Conservation (phyloP, 1,140 invertebrate genomes). For the Brachionus calyciflorus region DNA sequence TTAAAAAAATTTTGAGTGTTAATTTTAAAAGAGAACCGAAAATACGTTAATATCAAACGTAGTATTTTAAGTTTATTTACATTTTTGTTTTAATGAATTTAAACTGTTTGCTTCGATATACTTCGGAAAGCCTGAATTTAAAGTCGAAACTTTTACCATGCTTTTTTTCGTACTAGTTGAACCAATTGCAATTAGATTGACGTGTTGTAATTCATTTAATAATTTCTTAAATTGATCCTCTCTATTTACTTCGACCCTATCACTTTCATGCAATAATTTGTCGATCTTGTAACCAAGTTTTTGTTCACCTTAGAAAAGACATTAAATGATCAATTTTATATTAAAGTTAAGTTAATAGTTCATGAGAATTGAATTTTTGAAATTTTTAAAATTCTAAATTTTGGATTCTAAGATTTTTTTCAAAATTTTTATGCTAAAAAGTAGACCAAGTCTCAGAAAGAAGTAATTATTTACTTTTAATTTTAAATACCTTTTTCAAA, state of each 20-base stretch:
- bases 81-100: not conserved
- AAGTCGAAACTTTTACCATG: not conserved
- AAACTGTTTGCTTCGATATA: not conserved
- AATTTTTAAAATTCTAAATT: too few relatives aligned
- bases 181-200: not conserved
- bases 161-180: not conserved
- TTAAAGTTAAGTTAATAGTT: too few relatives aligned
- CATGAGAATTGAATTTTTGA: too few relatives aligned
- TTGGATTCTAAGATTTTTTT: too few relatives aligned
- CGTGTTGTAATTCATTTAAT: not conserved
- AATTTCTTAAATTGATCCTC: not conserved
- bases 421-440: too few relatives aligned
- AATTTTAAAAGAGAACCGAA: not conserved
- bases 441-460: too few relatives aligned
- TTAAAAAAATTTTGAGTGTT: too few relatives aligned
- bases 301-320: not conserved
- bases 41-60: too few relatives aligned
- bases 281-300: not conserved
- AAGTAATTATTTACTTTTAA: too few relatives aligned
- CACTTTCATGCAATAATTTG: not conserved
- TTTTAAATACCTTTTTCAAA: too few relatives aligned
- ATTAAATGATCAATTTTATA: too few relatives aligned
- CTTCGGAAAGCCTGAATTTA: not conserved
- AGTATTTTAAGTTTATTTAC: not conserved
- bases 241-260: not conserved